Evolutionary conservation across 2,888 invertebrate genomes (phyloP).

Genomic region (Synergus umbraculus): DNA sequence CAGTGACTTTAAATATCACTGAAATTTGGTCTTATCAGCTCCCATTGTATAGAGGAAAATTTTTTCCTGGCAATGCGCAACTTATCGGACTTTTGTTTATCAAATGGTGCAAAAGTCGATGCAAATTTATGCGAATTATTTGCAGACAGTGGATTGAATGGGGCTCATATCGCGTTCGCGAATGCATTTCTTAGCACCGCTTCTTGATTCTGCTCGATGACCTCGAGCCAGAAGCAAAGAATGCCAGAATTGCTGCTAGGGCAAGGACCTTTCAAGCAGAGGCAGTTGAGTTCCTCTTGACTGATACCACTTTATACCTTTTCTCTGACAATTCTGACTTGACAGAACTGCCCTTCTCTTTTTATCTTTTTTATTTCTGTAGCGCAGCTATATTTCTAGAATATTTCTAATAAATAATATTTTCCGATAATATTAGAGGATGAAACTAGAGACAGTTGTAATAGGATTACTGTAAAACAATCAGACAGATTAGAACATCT

Average conservation of each 20-base stretch:
- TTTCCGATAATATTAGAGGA: no score
- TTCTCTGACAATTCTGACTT: not conserved
- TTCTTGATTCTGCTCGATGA: slow-evolving; percentile 46
- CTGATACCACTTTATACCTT: not conserved
- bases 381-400: no score
- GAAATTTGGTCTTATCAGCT: not conserved
- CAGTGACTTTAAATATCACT: no score
- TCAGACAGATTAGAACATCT: no score
- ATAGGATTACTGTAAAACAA: no score
- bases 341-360: not conserved
- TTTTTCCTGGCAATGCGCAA: not conserved
- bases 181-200: not conserved
- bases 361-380: not conserved
- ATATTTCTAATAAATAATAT: no score
- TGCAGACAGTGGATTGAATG: not conserved
- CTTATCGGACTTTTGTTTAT: not conserved
- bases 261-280: slow-evolving; percentile 67
- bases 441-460: no score
- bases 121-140: not conserved
- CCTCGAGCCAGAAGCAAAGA: slow-evolving; percentile 59
- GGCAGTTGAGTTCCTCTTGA: slow-evolving; percentile 46
- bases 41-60: no score
- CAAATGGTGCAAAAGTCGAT: not conserved
- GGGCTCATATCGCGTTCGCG: slow-evolving; percentile 5
- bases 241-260: slow-evolving; percentile 60